A percentile compares a stretch with the other conserved stretches of the same genome.
Evolutionary conservation across 2,888 invertebrate genomes (phyloP).

Genomic region (Petrolisthes cinctipes): DNA sequence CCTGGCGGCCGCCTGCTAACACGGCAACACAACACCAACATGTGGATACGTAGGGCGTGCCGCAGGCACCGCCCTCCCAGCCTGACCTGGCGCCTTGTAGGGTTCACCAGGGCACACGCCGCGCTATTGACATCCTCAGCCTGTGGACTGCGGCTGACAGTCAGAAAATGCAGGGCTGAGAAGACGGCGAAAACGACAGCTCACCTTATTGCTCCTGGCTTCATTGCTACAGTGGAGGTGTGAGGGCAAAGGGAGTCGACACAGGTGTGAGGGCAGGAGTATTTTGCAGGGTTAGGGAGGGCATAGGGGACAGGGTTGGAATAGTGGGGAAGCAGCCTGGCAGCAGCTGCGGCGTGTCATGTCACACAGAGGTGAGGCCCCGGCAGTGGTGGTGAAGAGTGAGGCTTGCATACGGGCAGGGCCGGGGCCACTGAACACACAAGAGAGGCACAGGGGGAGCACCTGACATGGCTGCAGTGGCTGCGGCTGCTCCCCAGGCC

Average conservation of each 20-base stretch:
- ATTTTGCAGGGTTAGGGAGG: background rate
- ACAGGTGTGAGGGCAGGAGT: conserved; percentile 12
- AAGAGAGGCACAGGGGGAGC: conserved; percentile 53
- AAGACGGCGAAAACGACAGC: conserved; percentile 46
- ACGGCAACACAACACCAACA: conserved; percentile 56
- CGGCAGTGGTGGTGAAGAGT: conserved; percentile 35
- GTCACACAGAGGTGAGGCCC: conserved; percentile 38
- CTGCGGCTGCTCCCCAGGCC: conserved; percentile 33
- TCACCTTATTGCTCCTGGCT: conserved; percentile 54
- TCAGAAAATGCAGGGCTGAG: conserved; percentile 38
- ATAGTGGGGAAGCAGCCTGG: conserved; percentile 18
- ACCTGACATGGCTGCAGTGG: conserved; percentile 55
- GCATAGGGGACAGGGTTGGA: background rate
- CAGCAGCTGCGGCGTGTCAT: conserved; percentile 46
- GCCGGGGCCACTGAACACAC: conserved; percentile 55
- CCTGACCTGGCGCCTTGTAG: conserved; percentile 9
- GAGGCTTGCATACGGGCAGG: conserved; percentile 49
- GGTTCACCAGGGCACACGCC: conserved; percentile 32
- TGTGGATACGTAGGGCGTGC: conserved; percentile 35
- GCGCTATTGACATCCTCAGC: conserved; percentile 30
- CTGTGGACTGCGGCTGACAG: conserved; percentile 46
- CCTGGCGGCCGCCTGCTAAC: conserved; percentile 53
- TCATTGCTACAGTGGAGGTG: conserved; percentile 49
- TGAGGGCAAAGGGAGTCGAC: conserved; percentile 20
- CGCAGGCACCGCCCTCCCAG: conserved; percentile 48